Conservation (phyloP, 2,113 vertebrate species). For the Leucoraja erinaceus region DNA sequence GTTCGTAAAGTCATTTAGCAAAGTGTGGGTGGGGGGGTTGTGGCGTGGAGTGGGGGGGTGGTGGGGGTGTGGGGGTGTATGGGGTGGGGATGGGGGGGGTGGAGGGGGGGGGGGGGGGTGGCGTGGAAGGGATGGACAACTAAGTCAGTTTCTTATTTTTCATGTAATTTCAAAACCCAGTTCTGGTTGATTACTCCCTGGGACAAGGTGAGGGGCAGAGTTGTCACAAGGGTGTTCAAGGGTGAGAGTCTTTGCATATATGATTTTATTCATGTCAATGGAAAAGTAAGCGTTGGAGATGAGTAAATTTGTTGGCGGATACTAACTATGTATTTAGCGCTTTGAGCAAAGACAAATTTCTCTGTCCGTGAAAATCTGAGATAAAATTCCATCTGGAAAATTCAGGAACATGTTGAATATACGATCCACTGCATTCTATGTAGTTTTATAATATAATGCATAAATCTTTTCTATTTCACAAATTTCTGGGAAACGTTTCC, state of each 20-base stretch:
- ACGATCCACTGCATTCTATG: neutral
- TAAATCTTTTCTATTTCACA: neutral
- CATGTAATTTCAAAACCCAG: conserved; percentile 1
- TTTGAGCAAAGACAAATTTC: no score
- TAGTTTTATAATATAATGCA: neutral
- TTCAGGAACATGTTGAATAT: no score
- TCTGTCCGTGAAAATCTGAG: neutral
- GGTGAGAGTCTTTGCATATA: no score
- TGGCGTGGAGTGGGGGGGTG: no score
- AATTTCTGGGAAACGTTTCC: neutral
- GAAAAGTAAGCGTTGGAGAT: no score
- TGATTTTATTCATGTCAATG: no score
- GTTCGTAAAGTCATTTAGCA: conserved; percentile 2
- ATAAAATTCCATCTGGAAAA: neutral
- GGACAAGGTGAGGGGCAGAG: neutral
- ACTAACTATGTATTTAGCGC: no score
- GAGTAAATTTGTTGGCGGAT: no score
- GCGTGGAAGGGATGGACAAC: neutral
- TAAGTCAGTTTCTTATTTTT: conserved; percentile 3
- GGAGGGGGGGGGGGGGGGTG: no score
- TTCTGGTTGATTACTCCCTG: neutral
- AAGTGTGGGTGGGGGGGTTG: neutral
- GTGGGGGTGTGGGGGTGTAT: no score
- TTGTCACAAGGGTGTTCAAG: no score
- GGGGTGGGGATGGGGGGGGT: no score